Evolutionary conservation across 2,113 vertebrate genomes (phyloP), one percentile per base, ranked within the genome.

Genomic region (Phaethon lepturus): DNA sequence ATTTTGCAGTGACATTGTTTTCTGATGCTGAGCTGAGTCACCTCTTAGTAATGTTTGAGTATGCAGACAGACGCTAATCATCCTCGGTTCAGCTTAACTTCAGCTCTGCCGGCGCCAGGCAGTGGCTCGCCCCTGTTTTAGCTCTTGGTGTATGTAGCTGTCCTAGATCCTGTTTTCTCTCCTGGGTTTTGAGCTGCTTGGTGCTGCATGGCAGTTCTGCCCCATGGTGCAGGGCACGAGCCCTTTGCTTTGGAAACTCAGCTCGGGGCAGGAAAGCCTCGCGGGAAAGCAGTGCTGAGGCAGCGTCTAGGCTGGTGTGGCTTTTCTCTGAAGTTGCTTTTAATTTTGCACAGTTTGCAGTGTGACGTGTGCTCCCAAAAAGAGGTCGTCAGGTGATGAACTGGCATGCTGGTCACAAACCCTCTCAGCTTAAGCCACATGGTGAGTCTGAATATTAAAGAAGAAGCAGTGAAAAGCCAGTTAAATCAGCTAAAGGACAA

Each of bases 121-220:
- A 50, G 50, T 4, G 17, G 19, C 71, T 79, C 3, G 1, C 28
- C 3, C 1, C 0, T 0, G 0, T 62, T 67, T 35, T 38, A 12
- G 25, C 23, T 84, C 31, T 49, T 12, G 2, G 6, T 1, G 0
- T 52, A 11, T 1, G 0, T 52, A 11, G n/a, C n/a, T 68, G 38
- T 28, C 33, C 17, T 42, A 9, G 22, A 29, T 9, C 11, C 55
- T 73, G 20, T 28, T 62, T 45, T 52, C 29, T 66, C 3, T 1
- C 17, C 25, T 20, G 1, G 13, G 7, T 29, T 86, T 69, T 2
- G 8, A 44, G 52, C 17, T 79, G 24, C 35, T 52, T 58, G 28
- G 18, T 69, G 29, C 66, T 78, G 2, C 3, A 0, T 16, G 35
- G 33, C 49, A 19, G 13, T 15, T 75, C 35, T 69, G 50, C 28